Evolutionary conservation across 2,797 vertebrate genomes (phyloP).

Genomic region (Xerus rutilus): DNA sequence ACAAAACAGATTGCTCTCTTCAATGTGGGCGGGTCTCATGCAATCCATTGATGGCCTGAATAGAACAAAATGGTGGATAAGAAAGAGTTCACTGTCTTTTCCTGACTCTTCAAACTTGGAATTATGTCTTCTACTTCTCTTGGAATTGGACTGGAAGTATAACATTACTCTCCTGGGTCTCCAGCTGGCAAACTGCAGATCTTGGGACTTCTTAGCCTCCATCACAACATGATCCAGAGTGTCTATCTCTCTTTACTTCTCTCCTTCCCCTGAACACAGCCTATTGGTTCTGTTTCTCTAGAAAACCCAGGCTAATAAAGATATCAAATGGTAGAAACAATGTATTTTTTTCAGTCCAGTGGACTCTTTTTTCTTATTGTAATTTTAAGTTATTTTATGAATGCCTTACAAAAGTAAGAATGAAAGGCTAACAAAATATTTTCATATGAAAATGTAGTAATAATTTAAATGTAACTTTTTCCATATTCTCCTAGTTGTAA

Average conservation of each 20-base stretch:
- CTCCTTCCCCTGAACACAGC: neutral
- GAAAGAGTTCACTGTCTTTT: neutral
- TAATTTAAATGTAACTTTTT: slow-evolving; percentile 38
- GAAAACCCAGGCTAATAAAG: neutral
- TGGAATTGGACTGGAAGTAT: neutral
- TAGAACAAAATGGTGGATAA: neutral
- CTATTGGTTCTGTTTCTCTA: neutral
- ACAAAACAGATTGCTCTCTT: neutral
- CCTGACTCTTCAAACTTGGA: neutral
- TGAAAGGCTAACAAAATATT: neutral
- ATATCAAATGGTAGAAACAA: neutral
- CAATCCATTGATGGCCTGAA: neutral
- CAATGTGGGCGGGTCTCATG: neutral
- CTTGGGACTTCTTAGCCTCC: neutral
- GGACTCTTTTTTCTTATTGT: neutral
- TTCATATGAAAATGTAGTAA: slow-evolving; percentile 24
- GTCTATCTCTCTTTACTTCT: too few species aligned
- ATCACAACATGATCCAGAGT: neutral
- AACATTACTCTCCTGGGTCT: neutral
- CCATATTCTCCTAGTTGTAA: neutral
- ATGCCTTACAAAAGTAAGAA: neutral
- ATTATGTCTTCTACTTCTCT: neutral
- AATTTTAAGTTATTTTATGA: slow-evolving; percentile 18
- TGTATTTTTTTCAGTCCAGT: neutral
- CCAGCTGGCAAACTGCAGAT: neutral